Base-by-base conservation (phyloP, 2,888 invertebrate genomes). In the Oxytorus armatus region DNA sequence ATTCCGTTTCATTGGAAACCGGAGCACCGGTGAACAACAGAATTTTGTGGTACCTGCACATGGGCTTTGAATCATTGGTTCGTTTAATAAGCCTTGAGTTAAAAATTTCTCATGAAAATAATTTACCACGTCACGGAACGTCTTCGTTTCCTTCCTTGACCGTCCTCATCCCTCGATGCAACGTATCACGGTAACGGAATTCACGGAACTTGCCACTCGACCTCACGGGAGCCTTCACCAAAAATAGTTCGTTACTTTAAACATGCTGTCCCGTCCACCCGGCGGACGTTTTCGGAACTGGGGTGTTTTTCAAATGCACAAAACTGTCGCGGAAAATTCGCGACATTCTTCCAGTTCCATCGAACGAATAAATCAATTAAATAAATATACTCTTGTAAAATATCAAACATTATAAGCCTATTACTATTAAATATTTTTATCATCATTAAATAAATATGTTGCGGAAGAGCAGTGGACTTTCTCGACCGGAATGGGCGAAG, bases 401-500 rank as follows among this genome's bases (percentile, higher is more conserved):
- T 53, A 25, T 53, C n/a, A 7, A 21, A 51, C 11, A 23, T 21
- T 3, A n/a, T n/a, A n/a, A 36, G 10, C 36, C 10, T 8, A 36
- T 36, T 36, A 36, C 1, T 1, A 8, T 36, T 36, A 4, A 8
- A 8, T 36, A 36, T 36, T 29, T 29, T 29, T 29, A 3, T 29
- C 10, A 39, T 5, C 3, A 1, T 5, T 39, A 39, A 7, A 8
- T 10, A 1, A 10, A 3, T 11, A n/a, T 44, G 23, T 25, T 8
- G 1, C 21, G 73, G 78, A 23, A 53, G 23, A 73, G 61, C 25
- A 68, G 44, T 10, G 73, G 73, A 5, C 92, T 93, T 79, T 90
- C 93, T 0, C 93, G 93, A 86, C 94, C 94, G 7, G 92, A 93
- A 87, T 94, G 94, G 94, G 93, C 93, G 1, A 92, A 92, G 82